Percentiles rank a stretch among this genome's conserved stretches.
Evolutionary conservation across 2,797 vertebrate genomes (phyloP).

Genomic region (Tachyglossus aculeatus): DNA sequence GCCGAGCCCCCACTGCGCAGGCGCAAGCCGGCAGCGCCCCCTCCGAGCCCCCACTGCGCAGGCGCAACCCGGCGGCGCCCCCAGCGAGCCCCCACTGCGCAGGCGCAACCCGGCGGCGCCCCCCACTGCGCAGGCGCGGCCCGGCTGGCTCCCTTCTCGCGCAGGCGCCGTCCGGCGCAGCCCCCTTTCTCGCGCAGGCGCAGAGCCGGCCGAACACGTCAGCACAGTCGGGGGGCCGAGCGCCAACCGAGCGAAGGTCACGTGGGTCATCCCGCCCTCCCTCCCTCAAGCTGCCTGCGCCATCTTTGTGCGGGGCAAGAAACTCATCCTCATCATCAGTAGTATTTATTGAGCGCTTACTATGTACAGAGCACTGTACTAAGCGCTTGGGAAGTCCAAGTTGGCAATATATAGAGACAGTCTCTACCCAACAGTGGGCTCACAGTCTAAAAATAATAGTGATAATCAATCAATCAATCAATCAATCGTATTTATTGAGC

Average conservation of each 20-base stretch:
- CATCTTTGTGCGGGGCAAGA: constrained; percentile 5
- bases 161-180: background rate
- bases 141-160: background rate
- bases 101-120: background rate
- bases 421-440: too few relatives aligned
- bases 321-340: too few relatives aligned
- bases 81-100: too few relatives aligned
- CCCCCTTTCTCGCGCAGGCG: constrained; percentile 10
- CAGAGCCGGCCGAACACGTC: constrained; percentile 28
- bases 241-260: background rate
- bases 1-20: too few relatives aligned
- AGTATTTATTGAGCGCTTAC: too few relatives aligned
- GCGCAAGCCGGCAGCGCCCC: background rate
- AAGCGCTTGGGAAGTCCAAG: too few relatives aligned
- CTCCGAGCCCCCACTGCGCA: background rate
- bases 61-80: background rate
- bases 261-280: background rate
- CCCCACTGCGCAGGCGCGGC: constrained; percentile 21
- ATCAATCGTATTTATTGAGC: too few relatives aligned
- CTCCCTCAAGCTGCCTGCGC: background rate
- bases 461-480: too few relatives aligned
- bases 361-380: too few relatives aligned
- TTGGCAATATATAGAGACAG: too few relatives aligned
- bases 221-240: background rate
- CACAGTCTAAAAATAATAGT: too few relatives aligned